phyloP scores from a whole-genome alignment of 64 coral and sea anemone species.

The Pocillopora verrucosa region DNA sequence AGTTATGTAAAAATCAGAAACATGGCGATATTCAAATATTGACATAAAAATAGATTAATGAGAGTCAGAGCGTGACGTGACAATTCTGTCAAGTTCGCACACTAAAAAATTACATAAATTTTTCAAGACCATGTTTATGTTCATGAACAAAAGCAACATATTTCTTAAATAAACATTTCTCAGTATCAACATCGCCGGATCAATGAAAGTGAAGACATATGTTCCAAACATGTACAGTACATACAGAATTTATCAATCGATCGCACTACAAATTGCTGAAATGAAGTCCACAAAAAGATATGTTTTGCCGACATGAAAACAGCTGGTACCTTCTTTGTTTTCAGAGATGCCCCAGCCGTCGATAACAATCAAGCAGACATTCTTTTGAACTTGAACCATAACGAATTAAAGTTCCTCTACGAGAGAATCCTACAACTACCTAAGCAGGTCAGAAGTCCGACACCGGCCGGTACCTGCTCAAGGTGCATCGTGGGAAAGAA shows the following conservation, averaged over 20 bases:
- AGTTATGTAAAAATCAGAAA: too few relatives aligned
- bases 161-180: not conserved
- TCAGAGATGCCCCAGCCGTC: constrained; percentile 96
- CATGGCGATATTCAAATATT: too few relatives aligned
- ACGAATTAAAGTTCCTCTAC: not conserved
- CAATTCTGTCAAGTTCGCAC: not conserved
- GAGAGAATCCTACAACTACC: too few relatives aligned
- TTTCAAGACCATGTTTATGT: not conserved
- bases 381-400: constrained; percentile 85
- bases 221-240: not conserved
- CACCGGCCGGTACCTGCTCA: not conserved
- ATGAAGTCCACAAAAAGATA: not conserved
- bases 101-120: not conserved
- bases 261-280: not conserved
- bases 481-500: not conserved
- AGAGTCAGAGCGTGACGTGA: not conserved
- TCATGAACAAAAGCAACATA: not conserved
- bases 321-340: constrained; percentile 76
- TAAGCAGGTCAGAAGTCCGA: too few relatives aligned
- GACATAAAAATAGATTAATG: too few relatives aligned
- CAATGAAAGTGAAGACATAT: not conserved
- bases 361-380: constrained; percentile 92
- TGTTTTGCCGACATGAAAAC: not conserved
- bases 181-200: not conserved
- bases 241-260: not conserved